Base-by-base conservation (phyloP, 1,140 invertebrate genomes). In the Zaprionus taronus region DNA sequence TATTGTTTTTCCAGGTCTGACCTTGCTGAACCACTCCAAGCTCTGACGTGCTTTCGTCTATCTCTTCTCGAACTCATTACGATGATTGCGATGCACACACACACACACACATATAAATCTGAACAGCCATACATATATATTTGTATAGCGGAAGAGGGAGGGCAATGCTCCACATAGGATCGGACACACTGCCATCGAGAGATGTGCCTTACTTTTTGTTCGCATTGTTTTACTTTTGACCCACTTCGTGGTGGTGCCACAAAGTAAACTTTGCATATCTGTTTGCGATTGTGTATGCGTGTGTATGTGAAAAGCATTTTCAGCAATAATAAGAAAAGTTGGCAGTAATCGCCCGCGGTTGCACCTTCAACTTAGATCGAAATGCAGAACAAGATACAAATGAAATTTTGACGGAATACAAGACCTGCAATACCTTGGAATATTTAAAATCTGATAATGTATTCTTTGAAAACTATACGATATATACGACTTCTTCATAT, bases 311-410 rank as follows among this genome's bases (percentile, higher is more conserved):
- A 83, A 81, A 76, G 76, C 84, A 84, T 77, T 87, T 84, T 79
- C 49, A 75, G 81, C 75, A 84, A 84, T 84, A 89, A 89, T 84
- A 90, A 81, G 75, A 90, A 89, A 89, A 90, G 84, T 90, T 90
- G 81, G 66, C 67, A 76, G 81, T 51, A 71, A 73, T 83, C 81
- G 84, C 74, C 81, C 65, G 81, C 62, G 62, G 85, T 47, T 61
- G 74, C 67, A 53, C 67, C 69, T 74, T 62, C 49, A 49, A 81
- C 81, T 72, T 61, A 76, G 71, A 84, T 84, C 74, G 72, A 66
- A 80, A 78, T 75, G 55, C 57, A 73, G 71, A 66, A 72, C 66
- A 78, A 57, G 36, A 5, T n/a, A 31, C 9, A 3, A 9, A 31
- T 31, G 9, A 3, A 31, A 31, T 34, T 34, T 28, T 34, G 0